These are phyloP conservation scores for Himalopsyche anomala DNA, from an alignment of 2,888 invertebrate genomes.

Conservation along the genomic window DNA sequence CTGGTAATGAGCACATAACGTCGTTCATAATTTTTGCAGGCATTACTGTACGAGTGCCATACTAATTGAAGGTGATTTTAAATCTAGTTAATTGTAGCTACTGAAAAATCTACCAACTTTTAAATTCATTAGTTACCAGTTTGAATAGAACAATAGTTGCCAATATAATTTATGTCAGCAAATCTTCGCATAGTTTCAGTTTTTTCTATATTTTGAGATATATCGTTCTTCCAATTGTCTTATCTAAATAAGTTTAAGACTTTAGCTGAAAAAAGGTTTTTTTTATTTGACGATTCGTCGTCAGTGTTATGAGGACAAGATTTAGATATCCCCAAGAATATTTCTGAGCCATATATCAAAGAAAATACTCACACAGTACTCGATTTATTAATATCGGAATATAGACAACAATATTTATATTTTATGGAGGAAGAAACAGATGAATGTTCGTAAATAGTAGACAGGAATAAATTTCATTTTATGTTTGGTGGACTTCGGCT, in stretches of 20 bases:
- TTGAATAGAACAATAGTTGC: no score
- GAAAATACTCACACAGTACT: neutral
- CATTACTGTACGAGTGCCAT: no score
- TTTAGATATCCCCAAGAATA: neutral
- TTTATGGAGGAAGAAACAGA: neutral
- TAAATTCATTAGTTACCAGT: no score
- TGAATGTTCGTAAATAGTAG: neutral
- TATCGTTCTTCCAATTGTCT: neutral
- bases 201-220: neutral
- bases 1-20: no score
- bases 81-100: no score
- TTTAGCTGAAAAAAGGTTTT: conserved; percentile 8
- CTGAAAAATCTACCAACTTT: no score
- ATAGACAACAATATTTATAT: neutral
- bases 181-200: neutral
- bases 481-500: no score
- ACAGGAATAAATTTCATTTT: no score
- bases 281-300: neutral
- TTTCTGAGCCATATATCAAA: neutral
- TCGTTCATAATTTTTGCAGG: no score
- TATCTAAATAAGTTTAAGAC: conserved; percentile 6
- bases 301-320: neutral
- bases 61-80: no score
- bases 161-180: no score
- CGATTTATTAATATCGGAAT: conserved; percentile 17